Base-by-base conservation (phyloP, 1,140 invertebrate genomes). In the Anoplophora glabripennis region DNA sequence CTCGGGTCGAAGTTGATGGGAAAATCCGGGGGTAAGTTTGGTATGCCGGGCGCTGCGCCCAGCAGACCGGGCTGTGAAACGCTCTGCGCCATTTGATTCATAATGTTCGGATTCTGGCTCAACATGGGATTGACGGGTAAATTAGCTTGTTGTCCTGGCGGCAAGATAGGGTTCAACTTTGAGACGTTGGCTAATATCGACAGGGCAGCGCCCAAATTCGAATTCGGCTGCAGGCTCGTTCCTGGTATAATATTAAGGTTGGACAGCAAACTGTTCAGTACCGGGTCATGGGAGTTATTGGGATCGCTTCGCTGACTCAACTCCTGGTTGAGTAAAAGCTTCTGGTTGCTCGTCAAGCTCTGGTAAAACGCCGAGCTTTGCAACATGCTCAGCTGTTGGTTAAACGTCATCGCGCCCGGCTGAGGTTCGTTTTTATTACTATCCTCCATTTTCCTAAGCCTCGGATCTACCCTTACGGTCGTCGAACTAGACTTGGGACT, bases 331-430 rank as follows among this genome's bases (percentile, higher is more conserved):
- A 86, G 79, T 69, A 84, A 80, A 61, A 87, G 80, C 73, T 86
- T 87, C 66, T 85, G 82, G 53, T 84, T 85, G 44, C 83, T 84
- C 53, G 82, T 84, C 14, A 86, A 70, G 45, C 83, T 81, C 67
- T 82, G 84, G 66, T 86, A 87, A 79, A 85, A 86, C 18, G 78
- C 79, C 1, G 84, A 86, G 68, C 76, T 81, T 72, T 85, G 83
- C 38, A 85, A 67, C 36, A 84, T 77, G 34, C 73, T 79, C 69
- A 83, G 77, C 64, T 86, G 77, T 77, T 81, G 68, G 28, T 73
- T 69, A 69, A 81, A 75, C 15, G 18, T 71, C 66, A 72, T 52
- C 7, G 34, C 35, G 1, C 33, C 40, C 7, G 54, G 38, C 9
- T 17, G 37, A 9, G 48, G 63, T 44, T 40, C 69, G 65, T 70